Percentiles rank a stretch among this genome's conserved stretches.
These are phyloP conservation scores for Callipepla californica DNA, from an alignment of 2,113 vertebrate species.

Conservation along the genomic window DNA sequence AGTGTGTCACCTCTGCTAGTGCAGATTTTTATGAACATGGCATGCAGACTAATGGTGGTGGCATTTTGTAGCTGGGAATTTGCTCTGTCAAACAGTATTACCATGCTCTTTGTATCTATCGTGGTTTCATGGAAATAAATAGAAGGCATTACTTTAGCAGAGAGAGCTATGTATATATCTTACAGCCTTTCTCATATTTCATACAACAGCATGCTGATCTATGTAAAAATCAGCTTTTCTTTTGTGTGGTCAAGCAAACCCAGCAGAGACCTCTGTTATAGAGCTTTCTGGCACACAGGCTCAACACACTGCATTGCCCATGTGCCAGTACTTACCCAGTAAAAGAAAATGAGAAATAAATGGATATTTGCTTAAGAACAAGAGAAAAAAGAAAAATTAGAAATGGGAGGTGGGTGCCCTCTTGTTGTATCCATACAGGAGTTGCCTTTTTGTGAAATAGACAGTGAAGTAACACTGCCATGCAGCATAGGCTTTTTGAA, in stretches of 20 bases:
- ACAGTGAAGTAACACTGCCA: not conserved
- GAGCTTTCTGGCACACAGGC: not conserved
- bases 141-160: no score
- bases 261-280: not conserved
- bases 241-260: not conserved
- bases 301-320: not conserved
- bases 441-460: not conserved
- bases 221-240: not conserved
- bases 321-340: not conserved
- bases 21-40: no score
- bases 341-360: not conserved
- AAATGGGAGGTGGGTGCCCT: not conserved
- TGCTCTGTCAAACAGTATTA: no score
- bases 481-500: not conserved
- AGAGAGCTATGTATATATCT: no score
- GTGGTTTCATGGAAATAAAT: no score
- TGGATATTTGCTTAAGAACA: not conserved
- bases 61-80: no score
- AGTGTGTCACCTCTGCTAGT: no score
- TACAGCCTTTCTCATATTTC: no score
- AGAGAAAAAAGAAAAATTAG: not conserved
- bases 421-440: not conserved
- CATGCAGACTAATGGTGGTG: no score
- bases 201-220: not conserved
- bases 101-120: no score